Conservation (phyloP, 2,888 invertebrate genomes). For the Willowsia nigromaculata region DNA sequence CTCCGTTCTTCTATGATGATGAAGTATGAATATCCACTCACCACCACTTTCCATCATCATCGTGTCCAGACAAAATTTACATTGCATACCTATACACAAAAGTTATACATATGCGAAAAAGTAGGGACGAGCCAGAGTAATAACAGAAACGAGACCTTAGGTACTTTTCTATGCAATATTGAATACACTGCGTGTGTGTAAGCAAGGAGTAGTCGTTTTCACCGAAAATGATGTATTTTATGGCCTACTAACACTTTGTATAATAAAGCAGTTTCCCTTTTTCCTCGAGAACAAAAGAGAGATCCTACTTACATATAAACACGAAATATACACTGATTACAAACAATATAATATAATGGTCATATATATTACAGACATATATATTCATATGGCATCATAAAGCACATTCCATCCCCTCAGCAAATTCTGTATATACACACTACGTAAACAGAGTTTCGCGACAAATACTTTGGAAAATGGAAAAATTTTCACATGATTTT, state of each 20-base stretch:
- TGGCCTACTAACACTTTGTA: constrained; percentile 65
- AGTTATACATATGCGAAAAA: not conserved
- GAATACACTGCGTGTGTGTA: not conserved
- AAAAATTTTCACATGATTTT: not conserved
- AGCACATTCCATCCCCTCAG: constrained; percentile 13
- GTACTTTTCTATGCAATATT: not conserved
- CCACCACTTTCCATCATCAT: not conserved
- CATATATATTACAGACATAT: constrained; percentile 17
- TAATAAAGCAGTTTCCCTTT: constrained; percentile 59
- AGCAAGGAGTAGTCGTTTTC: constrained; percentile 33
- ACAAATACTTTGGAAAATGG: constrained; percentile 2
- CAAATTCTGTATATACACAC: not conserved
- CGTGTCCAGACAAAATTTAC: constrained; percentile 15
- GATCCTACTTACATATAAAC: not conserved
- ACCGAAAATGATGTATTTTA: constrained; percentile 60
- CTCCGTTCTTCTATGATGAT: not conserved
- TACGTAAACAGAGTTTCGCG: not conserved
- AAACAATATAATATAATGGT: not conserved
- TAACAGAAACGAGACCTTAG: not conserved
- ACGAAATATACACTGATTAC: constrained; percentile 25
- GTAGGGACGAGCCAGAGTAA: not conserved
- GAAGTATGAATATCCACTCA: not conserved
- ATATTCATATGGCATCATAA: not conserved
- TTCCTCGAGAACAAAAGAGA: not conserved
- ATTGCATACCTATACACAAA: constrained; percentile 9